Evolutionary conservation across 1,140 invertebrate genomes (phyloP).

Genomic region (Chelonus insularis): DNA sequence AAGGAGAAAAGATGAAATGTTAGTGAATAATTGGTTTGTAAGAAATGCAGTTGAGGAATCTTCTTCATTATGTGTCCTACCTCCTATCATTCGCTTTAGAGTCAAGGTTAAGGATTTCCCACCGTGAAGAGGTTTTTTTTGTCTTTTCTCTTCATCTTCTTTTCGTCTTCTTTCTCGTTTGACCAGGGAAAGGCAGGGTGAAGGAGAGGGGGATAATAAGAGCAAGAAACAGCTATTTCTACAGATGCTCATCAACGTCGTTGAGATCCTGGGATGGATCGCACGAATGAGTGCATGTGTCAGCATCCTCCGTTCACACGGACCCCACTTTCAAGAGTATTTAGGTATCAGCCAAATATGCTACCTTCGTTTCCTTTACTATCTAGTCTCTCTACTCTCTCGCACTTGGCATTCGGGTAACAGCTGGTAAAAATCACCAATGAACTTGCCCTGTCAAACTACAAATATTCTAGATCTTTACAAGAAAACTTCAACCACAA

Average conservation of each 20-base stretch:
- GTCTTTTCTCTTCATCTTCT: conserved; percentile 15
- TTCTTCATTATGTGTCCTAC: not conserved
- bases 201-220: conserved; percentile 32
- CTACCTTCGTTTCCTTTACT: conserved; percentile 5
- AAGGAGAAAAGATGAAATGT: no score
- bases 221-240: conserved; percentile 35
- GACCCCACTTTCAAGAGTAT: conserved; percentile 22
- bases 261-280: conserved; percentile 15
- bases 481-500: not conserved
- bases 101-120: conserved; percentile 36
- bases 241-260: conserved; percentile 30
- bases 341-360: conserved; percentile 33
- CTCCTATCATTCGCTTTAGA: not conserved
- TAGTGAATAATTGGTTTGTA: no score
- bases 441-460: conserved; percentile 45
- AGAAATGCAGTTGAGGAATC: no score
- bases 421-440: conserved; percentile 34
- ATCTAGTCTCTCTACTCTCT: conserved; percentile 7
- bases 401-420: conserved; percentile 31
- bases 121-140: conserved; percentile 23
- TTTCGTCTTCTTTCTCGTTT: conserved; percentile 5
- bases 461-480: conserved; percentile 40
- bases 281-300: not conserved
- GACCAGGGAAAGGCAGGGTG: conserved; percentile 12
- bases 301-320: conserved; percentile 9